phyloP scores from a whole-genome alignment of 2,888 invertebrate species.

The Enchytraeus crypticus region DNA sequence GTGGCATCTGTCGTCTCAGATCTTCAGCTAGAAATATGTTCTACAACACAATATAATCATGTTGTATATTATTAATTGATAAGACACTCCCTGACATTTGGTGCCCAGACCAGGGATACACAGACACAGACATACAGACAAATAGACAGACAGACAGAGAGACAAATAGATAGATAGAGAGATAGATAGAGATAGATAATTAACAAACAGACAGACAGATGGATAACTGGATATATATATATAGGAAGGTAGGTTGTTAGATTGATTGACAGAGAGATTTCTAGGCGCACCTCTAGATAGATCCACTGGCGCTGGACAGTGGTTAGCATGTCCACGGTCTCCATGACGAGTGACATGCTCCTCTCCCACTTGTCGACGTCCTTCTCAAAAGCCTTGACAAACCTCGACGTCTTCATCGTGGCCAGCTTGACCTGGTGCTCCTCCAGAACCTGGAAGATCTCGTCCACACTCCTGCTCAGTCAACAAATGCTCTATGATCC shows the following conservation, averaged over 20 bases:
- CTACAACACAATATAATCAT: conserved; percentile 42
- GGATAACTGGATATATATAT: neutral
- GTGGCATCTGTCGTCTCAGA: conserved; percentile 71
- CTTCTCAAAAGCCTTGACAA: conserved; percentile 72
- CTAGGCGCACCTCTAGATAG: conserved; percentile 61
- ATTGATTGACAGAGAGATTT: too few species aligned
- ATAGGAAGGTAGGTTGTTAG: too few species aligned
- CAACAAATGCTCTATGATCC: too few species aligned
- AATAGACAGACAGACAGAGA: neutral
- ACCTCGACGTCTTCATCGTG: conserved; percentile 73
- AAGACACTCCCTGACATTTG: neutral
- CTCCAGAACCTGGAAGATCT: conserved; percentile 68
- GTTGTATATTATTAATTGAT: too few species aligned
- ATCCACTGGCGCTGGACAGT: conserved; percentile 75
- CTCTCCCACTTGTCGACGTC: conserved; percentile 81
- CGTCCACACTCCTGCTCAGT: conserved; percentile 58
- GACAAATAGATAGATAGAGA: neutral
- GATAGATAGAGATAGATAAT: neutral
- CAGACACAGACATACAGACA: neutral
- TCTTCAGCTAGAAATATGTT: conserved; percentile 81
- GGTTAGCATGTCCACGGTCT: conserved; percentile 70
- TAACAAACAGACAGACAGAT: neutral
- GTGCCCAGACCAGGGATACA: neutral
- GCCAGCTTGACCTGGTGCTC: conserved; percentile 75
- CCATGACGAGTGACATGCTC: conserved; percentile 68